Evolutionary conservation across 2,888 invertebrate genomes (phyloP).

Genomic region (Helicoverpa assulta): DNA sequence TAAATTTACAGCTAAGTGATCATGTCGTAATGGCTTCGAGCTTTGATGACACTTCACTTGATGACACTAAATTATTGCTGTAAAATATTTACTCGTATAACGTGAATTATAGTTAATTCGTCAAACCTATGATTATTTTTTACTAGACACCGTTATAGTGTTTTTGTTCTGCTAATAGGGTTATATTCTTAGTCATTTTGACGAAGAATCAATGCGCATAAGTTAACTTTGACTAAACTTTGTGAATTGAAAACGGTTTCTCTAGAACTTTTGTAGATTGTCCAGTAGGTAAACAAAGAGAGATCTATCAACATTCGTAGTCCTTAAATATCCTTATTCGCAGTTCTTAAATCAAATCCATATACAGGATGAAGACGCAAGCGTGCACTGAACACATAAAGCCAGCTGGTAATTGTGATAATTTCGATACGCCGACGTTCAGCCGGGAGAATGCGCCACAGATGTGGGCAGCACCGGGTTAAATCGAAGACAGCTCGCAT

Average conservation of each 20-base stretch:
- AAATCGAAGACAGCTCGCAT: slow-evolving; percentile 52
- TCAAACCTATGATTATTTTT: slow-evolving; percentile 1
- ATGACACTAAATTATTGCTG: slow-evolving; percentile 64
- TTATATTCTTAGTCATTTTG: no score
- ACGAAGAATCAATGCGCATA: not conserved
- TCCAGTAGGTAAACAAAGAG: not conserved
- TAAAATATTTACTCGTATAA: slow-evolving; percentile 21
- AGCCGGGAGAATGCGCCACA: slow-evolving; percentile 31
- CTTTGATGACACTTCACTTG: slow-evolving; percentile 53
- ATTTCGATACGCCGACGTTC: slow-evolving; percentile 46
- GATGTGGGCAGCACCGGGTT: slow-evolving; percentile 43
- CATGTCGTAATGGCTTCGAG: slow-evolving; percentile 36
- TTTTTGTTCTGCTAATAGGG: no score
- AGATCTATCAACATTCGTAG: not conserved
- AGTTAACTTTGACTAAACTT: not conserved
- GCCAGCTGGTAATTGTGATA: slow-evolving; percentile 44
- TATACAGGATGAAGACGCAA: slow-evolving; percentile 3
- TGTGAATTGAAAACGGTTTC: not conserved
- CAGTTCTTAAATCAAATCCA: not conserved
- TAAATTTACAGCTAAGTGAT: slow-evolving; percentile 52
- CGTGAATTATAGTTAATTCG: not conserved
- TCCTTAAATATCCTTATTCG: slow-evolving; percentile 14
- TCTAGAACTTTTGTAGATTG: not conserved
- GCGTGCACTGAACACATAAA: slow-evolving; percentile 16
- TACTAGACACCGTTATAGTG: not conserved